Percentiles rank a stretch among this genome's conserved stretches.
phyloP scores from a whole-genome alignment of 2,888 invertebrate genomes.

The Nematopogon swammerdamellus region DNA sequence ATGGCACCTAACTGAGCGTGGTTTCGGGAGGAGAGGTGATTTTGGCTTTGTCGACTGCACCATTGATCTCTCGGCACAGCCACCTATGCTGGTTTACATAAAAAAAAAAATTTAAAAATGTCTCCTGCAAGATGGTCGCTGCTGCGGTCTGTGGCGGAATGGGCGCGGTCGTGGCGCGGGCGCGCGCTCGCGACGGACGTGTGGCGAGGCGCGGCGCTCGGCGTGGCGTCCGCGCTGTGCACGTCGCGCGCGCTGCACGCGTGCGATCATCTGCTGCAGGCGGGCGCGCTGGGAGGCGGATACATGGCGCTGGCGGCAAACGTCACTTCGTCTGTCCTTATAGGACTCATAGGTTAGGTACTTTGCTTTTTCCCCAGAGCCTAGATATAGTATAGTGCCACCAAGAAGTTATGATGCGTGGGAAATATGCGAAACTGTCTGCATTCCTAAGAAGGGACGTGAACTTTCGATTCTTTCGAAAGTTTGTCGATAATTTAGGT shows the following conservation, averaged over 20 bases:
- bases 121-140: constrained; percentile 50
- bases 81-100: too few relatives aligned
- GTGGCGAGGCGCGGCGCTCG: constrained; percentile 40
- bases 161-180: constrained; percentile 38
- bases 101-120: too few relatives aligned
- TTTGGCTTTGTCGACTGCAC: too few relatives aligned
- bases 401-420: too few relatives aligned
- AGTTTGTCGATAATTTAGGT: too few relatives aligned
- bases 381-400: neutral
- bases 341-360: constrained; percentile 35
- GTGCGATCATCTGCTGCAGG: constrained; percentile 44
- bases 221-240: constrained; percentile 38
- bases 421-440: too few relatives aligned
- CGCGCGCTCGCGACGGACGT: constrained; percentile 39
- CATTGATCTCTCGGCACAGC: too few relatives aligned
- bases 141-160: constrained; percentile 34
- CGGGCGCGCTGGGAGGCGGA: constrained; percentile 36
- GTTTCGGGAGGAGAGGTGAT: too few relatives aligned
- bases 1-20: too few relatives aligned
- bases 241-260: constrained; percentile 47
- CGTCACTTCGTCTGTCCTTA: constrained; percentile 42
- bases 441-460: too few relatives aligned
- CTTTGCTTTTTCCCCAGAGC: neutral
- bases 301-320: constrained; percentile 40
- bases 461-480: neutral